Conservation (phyloP, 1,140 invertebrate genomes). For the Drosophila grimshawi region DNA sequence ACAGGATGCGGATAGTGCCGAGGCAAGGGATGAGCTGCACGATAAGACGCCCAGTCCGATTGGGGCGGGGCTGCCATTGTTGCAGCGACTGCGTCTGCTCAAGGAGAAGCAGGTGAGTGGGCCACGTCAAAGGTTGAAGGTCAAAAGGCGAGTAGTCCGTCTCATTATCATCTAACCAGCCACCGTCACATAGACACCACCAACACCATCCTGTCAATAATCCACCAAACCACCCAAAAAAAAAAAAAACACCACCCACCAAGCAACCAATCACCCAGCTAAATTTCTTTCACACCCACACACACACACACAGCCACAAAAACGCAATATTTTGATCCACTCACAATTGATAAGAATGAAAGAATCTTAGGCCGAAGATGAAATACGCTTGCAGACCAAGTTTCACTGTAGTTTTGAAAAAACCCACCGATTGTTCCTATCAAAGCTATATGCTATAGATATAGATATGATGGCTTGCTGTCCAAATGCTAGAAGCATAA, state of each 20-base stretch:
- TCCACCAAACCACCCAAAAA: too few relatives aligned
- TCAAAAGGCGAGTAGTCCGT: background rate
- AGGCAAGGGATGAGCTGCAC: slow-evolving; percentile 86
- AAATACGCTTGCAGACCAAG: too few relatives aligned
- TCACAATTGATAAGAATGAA: background rate
- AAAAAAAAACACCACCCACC: too few relatives aligned
- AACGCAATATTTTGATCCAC: background rate
- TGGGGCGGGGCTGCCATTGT: slow-evolving; percentile 91
- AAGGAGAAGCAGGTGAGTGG: slow-evolving; percentile 93
- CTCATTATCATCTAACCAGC: slow-evolving; percentile 10
- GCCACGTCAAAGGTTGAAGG: slow-evolving; percentile 56
- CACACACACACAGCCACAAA: background rate
- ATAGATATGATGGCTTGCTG: too few relatives aligned
- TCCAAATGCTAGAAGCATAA: too few relatives aligned
- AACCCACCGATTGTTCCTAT: too few relatives aligned
- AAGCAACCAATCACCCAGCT: background rate
- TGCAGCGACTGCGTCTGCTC: slow-evolving; percentile 90
- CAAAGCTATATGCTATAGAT: too few relatives aligned
- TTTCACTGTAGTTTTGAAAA: too few relatives aligned
- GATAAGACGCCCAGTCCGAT: slow-evolving; percentile 88
- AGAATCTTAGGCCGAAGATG: too few relatives aligned
- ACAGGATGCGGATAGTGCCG: slow-evolving; percentile 85
- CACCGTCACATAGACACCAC: slow-evolving; percentile 4
- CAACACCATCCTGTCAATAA: too few relatives aligned
- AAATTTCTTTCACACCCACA: slow-evolving; percentile 10